phyloP scores from a whole-genome alignment of 1,140 invertebrate species.

The Diachasma alloeum region DNA sequence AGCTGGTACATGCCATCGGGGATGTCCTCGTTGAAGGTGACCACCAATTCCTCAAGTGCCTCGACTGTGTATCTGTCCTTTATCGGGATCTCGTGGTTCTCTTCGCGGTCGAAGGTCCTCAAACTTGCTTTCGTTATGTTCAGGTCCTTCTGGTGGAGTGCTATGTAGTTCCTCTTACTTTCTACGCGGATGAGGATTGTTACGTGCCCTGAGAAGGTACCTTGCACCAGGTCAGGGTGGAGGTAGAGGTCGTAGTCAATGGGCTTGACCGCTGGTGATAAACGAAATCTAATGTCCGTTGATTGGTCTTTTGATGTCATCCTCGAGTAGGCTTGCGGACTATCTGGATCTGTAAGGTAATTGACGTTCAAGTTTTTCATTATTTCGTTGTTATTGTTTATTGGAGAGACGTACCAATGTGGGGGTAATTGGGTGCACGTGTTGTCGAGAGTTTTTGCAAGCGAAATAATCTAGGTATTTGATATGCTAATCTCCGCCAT shows the following conservation, averaged over 20 bases:
- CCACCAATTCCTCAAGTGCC: constrained; percentile 74
- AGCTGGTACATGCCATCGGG: constrained; percentile 71
- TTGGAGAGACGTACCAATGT: neutral
- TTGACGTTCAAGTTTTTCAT: neutral
- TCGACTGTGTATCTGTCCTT: constrained; percentile 49
- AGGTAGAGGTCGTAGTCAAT: constrained; percentile 79
- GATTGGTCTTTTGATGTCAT: constrained; percentile 46
- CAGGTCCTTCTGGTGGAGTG: constrained; percentile 76
- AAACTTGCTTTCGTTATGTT: constrained; percentile 64
- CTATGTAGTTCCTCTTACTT: constrained; percentile 67
- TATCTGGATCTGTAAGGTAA: neutral
- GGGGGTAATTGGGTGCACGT: too few species aligned
- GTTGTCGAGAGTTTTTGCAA: neutral
- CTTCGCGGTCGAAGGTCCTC: constrained; percentile 41
- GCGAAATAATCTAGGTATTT: neutral
- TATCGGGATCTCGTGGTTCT: constrained; percentile 48
- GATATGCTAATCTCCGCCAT: neutral
- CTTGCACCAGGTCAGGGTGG: constrained; percentile 75
- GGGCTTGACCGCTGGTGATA: constrained; percentile 75
- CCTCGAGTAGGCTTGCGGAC: constrained; percentile 21
- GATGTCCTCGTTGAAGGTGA: constrained; percentile 66
- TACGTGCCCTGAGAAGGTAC: constrained; percentile 77
- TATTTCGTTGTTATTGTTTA: neutral
- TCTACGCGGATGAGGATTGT: constrained; percentile 74
- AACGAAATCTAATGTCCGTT: constrained; percentile 63